Conservation (phyloP, 2,888 invertebrate genomes). For the Erebia aethiops region DNA sequence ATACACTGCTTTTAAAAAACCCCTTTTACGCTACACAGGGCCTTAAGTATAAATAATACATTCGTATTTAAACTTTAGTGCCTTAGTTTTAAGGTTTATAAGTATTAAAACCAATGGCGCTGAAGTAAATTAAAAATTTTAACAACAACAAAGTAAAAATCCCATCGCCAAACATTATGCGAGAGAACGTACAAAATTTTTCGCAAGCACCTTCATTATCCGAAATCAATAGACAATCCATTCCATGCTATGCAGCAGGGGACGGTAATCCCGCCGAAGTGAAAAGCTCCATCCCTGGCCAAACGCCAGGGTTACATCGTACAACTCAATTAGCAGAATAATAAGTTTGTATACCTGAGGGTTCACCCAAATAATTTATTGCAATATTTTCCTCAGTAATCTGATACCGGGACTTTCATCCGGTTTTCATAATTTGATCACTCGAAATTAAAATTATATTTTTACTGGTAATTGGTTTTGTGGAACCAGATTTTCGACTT, state of each 20-base stretch:
- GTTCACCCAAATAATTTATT: not conserved
- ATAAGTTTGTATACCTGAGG: slow-evolving; percentile 43
- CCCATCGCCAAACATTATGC: not conserved
- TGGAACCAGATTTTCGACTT: not conserved
- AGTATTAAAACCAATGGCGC: too few species aligned
- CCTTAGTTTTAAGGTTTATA: too few species aligned
- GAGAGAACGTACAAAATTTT: slow-evolving; percentile 26
- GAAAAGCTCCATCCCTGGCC: slow-evolving; percentile 60
- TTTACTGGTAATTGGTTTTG: not conserved
- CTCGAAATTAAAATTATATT: not conserved
- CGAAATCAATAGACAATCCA: slow-evolving; percentile 56
- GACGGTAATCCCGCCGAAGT: slow-evolving; percentile 62
- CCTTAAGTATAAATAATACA: too few species aligned
- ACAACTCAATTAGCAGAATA: slow-evolving; percentile 64
- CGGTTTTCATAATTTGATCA: slow-evolving; percentile 4
- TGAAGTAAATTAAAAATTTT: not conserved
- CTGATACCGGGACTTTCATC: slow-evolving; percentile 11
- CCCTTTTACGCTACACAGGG: too few species aligned
- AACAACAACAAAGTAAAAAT: not conserved
- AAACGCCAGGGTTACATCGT: slow-evolving; percentile 44
- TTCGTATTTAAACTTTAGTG: too few species aligned
- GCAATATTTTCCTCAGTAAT: slow-evolving; percentile 3
- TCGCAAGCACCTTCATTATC: slow-evolving; percentile 42
- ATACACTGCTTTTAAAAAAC: too few species aligned
- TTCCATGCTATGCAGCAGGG: slow-evolving; percentile 43